These are phyloP conservation scores for Heliconius ismenius DNA, from an alignment of 2,888 invertebrate genomes.

Conservation along the genomic window DNA sequence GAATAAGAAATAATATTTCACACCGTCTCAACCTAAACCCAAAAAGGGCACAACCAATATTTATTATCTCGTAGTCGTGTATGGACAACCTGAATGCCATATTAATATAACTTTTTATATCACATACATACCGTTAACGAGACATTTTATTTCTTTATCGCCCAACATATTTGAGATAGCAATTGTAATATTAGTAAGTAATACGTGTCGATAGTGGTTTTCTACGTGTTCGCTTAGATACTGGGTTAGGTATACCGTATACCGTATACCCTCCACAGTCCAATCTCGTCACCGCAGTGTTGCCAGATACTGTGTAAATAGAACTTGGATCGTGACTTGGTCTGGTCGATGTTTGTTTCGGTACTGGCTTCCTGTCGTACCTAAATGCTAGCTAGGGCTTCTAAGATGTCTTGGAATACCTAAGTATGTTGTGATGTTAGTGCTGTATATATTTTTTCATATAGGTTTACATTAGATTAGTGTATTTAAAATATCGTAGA, in stretches of 20 bases:
- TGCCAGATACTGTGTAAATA: constrained; percentile 23
- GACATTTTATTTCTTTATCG: constrained; percentile 24
- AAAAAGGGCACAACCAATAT: constrained; percentile 15
- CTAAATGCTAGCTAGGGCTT: not conserved
- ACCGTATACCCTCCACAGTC: constrained; percentile 60
- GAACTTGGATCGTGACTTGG: constrained; percentile 12
- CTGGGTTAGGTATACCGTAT: constrained; percentile 51
- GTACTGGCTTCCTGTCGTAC: not conserved
- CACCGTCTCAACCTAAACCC: constrained; percentile 9
- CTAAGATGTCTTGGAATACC: not conserved
- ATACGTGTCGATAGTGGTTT: constrained; percentile 40
- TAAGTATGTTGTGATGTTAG: not conserved
- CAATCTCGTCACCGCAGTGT: constrained; percentile 32
- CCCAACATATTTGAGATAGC: constrained; percentile 19
- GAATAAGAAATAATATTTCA: constrained; percentile 8
- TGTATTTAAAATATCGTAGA: too few relatives aligned
- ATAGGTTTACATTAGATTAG: not conserved
- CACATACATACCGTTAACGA: constrained; percentile 10
- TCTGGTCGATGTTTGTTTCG: constrained; percentile 17
- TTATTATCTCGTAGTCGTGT: constrained; percentile 19
- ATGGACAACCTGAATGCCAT: constrained; percentile 11
- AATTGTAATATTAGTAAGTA: constrained; percentile 28
- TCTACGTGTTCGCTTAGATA: constrained; percentile 33
- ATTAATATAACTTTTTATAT: constrained; percentile 14
- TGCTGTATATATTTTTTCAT: not conserved